Percentiles rank a stretch among this genome's conserved stretches.
Evolutionary conservation across 2,888 invertebrate species (phyloP).

Genomic region (Drosophila infuscata): DNA sequence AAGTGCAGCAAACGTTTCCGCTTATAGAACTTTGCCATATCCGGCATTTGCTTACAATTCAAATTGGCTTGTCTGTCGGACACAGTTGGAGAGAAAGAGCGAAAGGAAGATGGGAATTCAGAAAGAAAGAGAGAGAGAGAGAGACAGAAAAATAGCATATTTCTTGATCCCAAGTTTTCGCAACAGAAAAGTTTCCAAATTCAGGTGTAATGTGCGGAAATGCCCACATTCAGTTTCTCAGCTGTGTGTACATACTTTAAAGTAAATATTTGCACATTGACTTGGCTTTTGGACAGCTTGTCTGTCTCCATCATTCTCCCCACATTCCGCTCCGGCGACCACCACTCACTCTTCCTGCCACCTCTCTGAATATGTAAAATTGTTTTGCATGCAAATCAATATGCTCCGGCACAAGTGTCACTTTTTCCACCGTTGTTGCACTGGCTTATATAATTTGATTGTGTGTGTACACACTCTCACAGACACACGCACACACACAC

Average conservation of each 20-base stretch:
- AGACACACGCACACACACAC: background rate
- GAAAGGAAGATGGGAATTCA: background rate
- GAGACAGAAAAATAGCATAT: conserved; percentile 40
- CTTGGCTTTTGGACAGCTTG: conserved; percentile 55
- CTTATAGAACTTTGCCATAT: conserved; percentile 70
- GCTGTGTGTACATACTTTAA: conserved; percentile 56
- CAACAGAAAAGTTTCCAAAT: conserved; percentile 52
- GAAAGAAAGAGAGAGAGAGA: background rate
- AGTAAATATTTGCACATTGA: conserved; percentile 64
- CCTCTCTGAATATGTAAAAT: conserved; percentile 47
- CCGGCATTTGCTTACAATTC: conserved; percentile 71
- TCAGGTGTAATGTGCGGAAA: conserved; percentile 75
- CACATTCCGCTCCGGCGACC: background rate
- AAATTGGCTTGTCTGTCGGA: conserved; percentile 58
- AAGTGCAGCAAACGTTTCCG: conserved; percentile 71
- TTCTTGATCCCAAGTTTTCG: conserved; percentile 40
- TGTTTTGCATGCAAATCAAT: conserved; percentile 61
- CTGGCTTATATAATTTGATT: conserved; percentile 58
- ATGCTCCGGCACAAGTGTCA: conserved; percentile 52
- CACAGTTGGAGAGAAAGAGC: background rate
- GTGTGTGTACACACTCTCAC: conserved; percentile 4
- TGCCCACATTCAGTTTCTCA: conserved; percentile 59
- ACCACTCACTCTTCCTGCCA: background rate
- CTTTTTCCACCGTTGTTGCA: conserved; percentile 55
- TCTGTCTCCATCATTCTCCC: background rate